Base-by-base conservation (phyloP, 2,113 vertebrate genomes). In the Hypocryptadius cinnamomeus region DNA sequence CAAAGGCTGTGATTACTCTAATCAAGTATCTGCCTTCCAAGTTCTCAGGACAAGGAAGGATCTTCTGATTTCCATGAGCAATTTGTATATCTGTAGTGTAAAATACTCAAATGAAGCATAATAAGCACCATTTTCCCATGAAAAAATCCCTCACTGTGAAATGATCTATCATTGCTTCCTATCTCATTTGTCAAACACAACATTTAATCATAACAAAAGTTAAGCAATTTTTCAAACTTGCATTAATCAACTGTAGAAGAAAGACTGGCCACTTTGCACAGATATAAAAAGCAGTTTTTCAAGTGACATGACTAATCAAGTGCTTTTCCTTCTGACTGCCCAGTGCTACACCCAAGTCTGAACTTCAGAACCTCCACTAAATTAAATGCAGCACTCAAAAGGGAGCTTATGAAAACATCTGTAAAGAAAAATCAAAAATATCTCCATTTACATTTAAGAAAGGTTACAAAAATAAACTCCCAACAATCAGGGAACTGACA, bases 151-250 rank as follows among this genome's bases (percentile, higher is more conserved):
- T 81, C 81, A n/a, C 39, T 56, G 65, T 68, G 73, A 83, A 88
- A 81, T 42, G 60, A 95, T 92, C 83, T 69, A 78, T 93, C 84
- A 84, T 80, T 89, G 80, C 44, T 93, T 94, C 87, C 20, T 11
- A 37, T 56, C 83, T 92, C 86, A 68, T 93, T 90, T 93, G 82
- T 92, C 93, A 96, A 73, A 80, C 59, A 20, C 42, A 85, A 79
- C 85, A 83, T 78, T 88, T 92, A 93, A 66, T 54, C 88, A 59
- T 66, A 93, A 92, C 72, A 80, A 57, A 70, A 94, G 56, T 94
- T 70, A 93, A 78, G 51, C 51, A 39, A 60, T 83, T 78, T 90
- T 71, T 68, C 37, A 74, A 86, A 93, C 39, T 47, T 88, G 30
- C 44, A 86, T 86, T 94, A 86, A 95, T 81, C 87, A 89, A 3